These are phyloP conservation scores for Nyctibius bracteatus DNA, from an alignment of 2,113 vertebrate species.

Conservation along the genomic window DNA sequence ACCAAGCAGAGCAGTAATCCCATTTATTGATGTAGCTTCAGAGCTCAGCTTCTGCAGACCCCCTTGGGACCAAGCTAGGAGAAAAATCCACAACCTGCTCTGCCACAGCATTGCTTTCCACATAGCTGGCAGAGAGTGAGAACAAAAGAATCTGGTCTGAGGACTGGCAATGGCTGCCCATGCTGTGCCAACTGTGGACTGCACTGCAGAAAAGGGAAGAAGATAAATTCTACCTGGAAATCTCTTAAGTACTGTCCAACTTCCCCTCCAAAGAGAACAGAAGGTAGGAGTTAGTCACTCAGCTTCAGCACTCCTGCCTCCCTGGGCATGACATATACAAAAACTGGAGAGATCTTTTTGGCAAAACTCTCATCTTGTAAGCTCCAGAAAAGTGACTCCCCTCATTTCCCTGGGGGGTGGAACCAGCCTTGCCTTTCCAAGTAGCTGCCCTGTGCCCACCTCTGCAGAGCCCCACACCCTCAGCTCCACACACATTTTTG, in stretches of 20 bases:
- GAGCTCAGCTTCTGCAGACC: neutral
- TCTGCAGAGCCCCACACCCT: neutral
- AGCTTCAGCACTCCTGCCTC: neutral
- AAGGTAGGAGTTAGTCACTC: neutral
- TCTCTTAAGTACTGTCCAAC: neutral
- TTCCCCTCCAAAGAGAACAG: neutral
- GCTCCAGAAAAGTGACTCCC: neutral
- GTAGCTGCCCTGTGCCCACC: neutral
- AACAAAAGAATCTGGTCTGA: neutral
- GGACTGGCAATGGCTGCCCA: neutral
- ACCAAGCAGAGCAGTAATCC: neutral
- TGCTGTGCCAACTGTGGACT: neutral
- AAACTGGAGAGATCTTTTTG: neutral
- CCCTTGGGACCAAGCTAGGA: neutral
- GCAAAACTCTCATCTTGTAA: neutral
- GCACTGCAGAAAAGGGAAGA: neutral
- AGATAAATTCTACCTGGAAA: neutral
- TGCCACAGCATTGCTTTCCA: neutral
- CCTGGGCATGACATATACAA: neutral
- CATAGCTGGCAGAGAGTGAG: neutral
- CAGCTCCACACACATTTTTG: accelerated
- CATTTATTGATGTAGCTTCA: neutral
- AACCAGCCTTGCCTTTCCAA: neutral
- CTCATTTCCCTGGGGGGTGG: neutral
- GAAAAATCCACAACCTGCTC: neutral